These are phyloP conservation scores for Phenacoccus solenopsis DNA, from an alignment of 1,140 invertebrate species.

Conservation along the genomic window DNA sequence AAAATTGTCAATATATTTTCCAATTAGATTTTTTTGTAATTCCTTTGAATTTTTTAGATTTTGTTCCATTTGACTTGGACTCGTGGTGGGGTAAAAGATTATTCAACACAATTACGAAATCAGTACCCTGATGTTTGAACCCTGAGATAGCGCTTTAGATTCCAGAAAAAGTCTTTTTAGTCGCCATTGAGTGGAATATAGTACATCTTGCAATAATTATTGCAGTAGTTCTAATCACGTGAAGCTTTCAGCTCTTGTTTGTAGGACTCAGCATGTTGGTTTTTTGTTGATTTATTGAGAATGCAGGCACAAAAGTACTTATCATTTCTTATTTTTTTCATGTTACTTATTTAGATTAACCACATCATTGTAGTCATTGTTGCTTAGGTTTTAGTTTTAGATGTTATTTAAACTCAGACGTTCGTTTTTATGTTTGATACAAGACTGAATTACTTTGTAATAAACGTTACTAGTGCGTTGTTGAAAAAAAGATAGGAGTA, in stretches of 20 bases:
- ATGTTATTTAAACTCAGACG: not conserved
- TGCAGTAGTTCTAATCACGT: not conserved
- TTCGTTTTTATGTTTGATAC: not conserved
- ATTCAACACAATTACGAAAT: constrained; percentile 65
- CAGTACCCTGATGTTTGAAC: constrained; percentile 28
- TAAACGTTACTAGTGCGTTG: too few species aligned
- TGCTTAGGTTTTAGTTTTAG: not conserved
- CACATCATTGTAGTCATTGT: not conserved
- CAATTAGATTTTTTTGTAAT: not conserved
- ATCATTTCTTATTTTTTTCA: not conserved
- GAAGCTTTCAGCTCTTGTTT: not conserved
- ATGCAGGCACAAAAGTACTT: not conserved
- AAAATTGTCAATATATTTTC: too few species aligned
- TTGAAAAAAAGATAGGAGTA: too few species aligned
- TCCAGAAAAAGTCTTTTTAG: not conserved
- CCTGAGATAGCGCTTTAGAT: not conserved
- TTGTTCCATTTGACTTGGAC: constrained; percentile 74
- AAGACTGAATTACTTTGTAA: not conserved
- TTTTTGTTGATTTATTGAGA: not conserved
- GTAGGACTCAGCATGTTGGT: not conserved
- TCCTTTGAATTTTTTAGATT: constrained; percentile 42
- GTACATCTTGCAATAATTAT: not conserved
- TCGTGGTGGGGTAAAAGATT: constrained; percentile 76
- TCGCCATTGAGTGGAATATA: not conserved
- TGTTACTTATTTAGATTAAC: not conserved